Evolutionary conservation across 1,140 invertebrate genomes (phyloP), one percentile per base, ranked within the genome.

Genomic region (Orchesella cincta): DNA sequence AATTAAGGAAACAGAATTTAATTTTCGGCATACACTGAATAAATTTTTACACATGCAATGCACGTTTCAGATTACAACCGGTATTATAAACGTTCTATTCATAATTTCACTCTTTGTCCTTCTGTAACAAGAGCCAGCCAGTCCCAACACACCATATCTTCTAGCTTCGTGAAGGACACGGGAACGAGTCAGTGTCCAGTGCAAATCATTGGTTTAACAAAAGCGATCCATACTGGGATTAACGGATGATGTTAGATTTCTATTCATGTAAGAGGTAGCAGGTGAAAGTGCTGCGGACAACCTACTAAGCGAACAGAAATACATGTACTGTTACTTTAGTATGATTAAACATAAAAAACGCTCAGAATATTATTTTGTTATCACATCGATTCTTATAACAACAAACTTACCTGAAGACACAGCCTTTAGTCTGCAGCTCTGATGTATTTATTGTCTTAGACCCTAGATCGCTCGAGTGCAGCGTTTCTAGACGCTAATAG

Each of bases 201-300:
- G 94, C 91, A 67, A 99, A 90, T 95, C 98, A 98, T 85, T 98
- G 96, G n/a, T 83, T 96, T 94, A 46, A 98, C 92, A 84, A 99
- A 98, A 86, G 97, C 94, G n/a, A 71, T 82, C 81, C 75, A 82
- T 77, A 18, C 72, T 77, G 26, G 75, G 70, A 0, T 80, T 75
- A 28, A 80, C 79, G 26, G 75, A 67, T 0, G 71, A 73, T 5
- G 79, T 82, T 28, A 98, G 85, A 77, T 91, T 90, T 12, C 94
- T 92, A 87, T 98, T 96, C 84, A 94, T 97, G 87, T 98, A 98
- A 23, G 99, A 87, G 29, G 95, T 94, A 36, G 97, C 96, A 81
- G 99, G 97, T n/a, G n/a, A n/a, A n/a, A n/a, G n/a, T n/a, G n/a
- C n/a, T n/a, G n/a, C n/a, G n/a, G 0, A 99, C 89, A 84, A 88